These are phyloP conservation scores for Anoplolepis gracilipes DNA, from an alignment of 1,140 invertebrate genomes.

Conservation along the genomic window DNA sequence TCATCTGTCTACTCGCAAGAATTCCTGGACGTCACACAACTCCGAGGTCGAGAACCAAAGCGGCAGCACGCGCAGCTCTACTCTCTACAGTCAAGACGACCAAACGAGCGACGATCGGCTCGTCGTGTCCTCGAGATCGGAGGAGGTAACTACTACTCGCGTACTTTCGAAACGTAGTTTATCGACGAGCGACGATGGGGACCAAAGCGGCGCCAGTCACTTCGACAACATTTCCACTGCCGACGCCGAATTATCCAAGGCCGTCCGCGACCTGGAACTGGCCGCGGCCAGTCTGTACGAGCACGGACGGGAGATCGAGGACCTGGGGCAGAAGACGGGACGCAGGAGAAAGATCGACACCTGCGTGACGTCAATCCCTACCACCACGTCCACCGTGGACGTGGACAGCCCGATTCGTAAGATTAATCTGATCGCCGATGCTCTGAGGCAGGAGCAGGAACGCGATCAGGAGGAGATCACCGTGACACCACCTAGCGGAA, in stretches of 20 bases:
- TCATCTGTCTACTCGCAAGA: constrained; percentile 29
- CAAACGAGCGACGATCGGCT: constrained; percentile 28
- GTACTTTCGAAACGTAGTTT: constrained; percentile 43
- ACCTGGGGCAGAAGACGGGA: background rate
- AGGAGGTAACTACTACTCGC: background rate
- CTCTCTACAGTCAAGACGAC: constrained; percentile 51
- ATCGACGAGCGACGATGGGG: constrained; percentile 5
- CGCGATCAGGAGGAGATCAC: constrained; percentile 50
- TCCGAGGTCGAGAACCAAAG: constrained; percentile 64
- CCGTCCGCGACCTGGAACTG: constrained; percentile 68
- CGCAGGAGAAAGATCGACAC: background rate
- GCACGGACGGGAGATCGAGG: constrained; percentile 60
- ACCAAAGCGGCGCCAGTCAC: background rate
- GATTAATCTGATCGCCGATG: background rate
- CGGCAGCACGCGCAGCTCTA: constrained; percentile 59
- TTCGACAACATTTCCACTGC: background rate
- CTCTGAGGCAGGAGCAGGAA: constrained; percentile 25
- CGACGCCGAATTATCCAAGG: constrained; percentile 61
- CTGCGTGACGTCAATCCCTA: background rate
- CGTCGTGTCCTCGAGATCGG: constrained; percentile 10
- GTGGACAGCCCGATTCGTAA: background rate
- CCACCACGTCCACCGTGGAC: background rate
- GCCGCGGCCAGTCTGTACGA: constrained; percentile 69
- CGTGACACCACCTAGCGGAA: constrained; percentile 35
- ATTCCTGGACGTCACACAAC: constrained; percentile 45